Evolutionary conservation across 2,888 invertebrate genomes (phyloP).

Genomic region (Piscicola geometra): DNA sequence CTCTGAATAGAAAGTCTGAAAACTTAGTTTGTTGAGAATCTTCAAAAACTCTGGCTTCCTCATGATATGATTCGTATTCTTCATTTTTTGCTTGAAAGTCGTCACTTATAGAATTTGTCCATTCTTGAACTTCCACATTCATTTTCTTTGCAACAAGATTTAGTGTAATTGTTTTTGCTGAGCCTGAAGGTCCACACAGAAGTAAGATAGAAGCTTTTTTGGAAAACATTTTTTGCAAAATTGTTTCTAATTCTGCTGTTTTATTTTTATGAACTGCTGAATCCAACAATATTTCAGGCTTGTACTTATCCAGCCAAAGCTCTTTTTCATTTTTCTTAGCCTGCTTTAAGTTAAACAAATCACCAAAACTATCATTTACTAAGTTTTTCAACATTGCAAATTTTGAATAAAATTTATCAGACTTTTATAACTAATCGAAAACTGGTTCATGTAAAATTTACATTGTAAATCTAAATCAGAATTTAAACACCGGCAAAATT

Average conservation of each 20-base stretch:
- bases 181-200: slow-evolving; percentile 76
- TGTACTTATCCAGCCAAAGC: not conserved
- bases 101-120: slow-evolving; percentile 68
- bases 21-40: slow-evolving; percentile 67
- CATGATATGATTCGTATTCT: slow-evolving; percentile 37
- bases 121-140: slow-evolving; percentile 67
- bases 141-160: slow-evolving; percentile 65
- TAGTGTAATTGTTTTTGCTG: slow-evolving; percentile 75
- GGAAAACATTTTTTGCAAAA: slow-evolving; percentile 59
- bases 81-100: not conserved
- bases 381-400: no score
- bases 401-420: no score
- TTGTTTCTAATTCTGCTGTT: slow-evolving; percentile 67
- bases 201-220: slow-evolving; percentile 61
- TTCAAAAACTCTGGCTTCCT: no score
- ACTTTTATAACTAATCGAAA: no score
- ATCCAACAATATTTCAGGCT: slow-evolving; percentile 55
- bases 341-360: not conserved
- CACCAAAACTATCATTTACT: not conserved
- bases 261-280: slow-evolving; percentile 73
- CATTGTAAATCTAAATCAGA: no score
- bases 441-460: no score
- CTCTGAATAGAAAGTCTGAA: slow-evolving; percentile 70
- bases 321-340: not conserved
- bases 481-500: no score